Evolutionary conservation across 2,113 vertebrate genomes (phyloP).

Genomic region (Hippolais icterina): DNA sequence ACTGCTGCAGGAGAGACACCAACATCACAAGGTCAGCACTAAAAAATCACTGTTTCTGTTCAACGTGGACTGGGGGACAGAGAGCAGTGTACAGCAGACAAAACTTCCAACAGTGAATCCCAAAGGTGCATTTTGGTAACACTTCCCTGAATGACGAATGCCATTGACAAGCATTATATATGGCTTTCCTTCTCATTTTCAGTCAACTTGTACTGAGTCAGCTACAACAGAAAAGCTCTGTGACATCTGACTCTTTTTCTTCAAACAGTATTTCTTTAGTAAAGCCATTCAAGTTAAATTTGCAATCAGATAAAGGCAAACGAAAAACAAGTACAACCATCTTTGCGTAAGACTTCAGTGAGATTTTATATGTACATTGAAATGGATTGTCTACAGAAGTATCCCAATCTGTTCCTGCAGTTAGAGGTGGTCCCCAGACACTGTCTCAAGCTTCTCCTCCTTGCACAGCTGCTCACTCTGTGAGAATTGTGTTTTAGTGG

Average conservation of each 20-base stretch:
- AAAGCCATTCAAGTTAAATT: neutral
- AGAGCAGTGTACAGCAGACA: neutral
- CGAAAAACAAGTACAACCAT: neutral
- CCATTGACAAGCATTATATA: neutral
- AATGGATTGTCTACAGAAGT: neutral
- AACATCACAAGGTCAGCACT: neutral
- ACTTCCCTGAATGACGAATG: neutral
- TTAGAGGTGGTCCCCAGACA: neutral
- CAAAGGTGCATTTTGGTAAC: neutral
- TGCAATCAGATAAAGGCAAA: neutral
- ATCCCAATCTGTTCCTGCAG: neutral
- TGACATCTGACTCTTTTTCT: neutral
- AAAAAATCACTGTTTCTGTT: neutral
- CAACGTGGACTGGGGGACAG: accelerated
- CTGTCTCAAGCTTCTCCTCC: neutral
- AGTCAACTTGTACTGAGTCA: neutral
- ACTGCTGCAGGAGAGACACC: neutral
- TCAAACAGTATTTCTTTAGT: neutral
- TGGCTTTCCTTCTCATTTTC: neutral
- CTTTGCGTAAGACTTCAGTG: neutral
- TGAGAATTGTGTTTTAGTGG: neutral
- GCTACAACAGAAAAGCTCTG: neutral
- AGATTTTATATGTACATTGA: neutral
- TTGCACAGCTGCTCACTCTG: neutral
- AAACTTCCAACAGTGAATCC: neutral